Base-by-base conservation (phyloP, 1,140 invertebrate genomes). In the Ooceraea biroi region DNA sequence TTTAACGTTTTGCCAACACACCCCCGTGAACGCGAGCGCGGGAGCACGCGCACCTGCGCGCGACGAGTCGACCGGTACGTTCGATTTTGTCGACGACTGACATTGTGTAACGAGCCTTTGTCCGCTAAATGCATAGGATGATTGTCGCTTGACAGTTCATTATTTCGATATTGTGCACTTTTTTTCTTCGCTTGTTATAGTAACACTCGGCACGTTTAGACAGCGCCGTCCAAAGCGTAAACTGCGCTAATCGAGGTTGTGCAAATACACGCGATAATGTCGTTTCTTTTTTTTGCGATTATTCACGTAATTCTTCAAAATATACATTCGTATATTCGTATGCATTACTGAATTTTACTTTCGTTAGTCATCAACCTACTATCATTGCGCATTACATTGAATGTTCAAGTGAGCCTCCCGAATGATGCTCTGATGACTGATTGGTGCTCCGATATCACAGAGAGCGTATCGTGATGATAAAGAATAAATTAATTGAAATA, bases 1-100 rank as follows among this genome's bases (percentile, higher is more conserved):
- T 69, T 84, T 84, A 80, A 80, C 65, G 63, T 84, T 84, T 80
- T 69, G 76, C 76, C 69, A 71, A 80, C 76, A 80, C 65, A 27
- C 30, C 48, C 60, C 41, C 55, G 48, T 46, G 17, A n/a, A n/a
- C 52, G 50, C 10, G 50, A 14, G 50, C 50, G 50, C 14, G 50
- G 50, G n/a, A n/a, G n/a, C n/a, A n/a, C n/a, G n/a, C n/a, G n/a
- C n/a, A n/a, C n/a, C 14, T n/a, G n/a, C 50, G 27, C n/a, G n/a
- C n/a, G 65, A 12, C 50, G 50, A 46, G 50, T 60, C 63, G 25
- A 80, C 17, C 65, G 36, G 76, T 57, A 55, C 46, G 65, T 80
- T 80, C 76, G 76, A 80, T 80, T 80, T 80, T 71, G 76, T 71
- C 76, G 76, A 80, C 76, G 65, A 36, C 22, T 58, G 76, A 80